Evolutionary conservation across 2,113 vertebrate species (phyloP).

Genomic region (Ammospiza nelsoni): DNA sequence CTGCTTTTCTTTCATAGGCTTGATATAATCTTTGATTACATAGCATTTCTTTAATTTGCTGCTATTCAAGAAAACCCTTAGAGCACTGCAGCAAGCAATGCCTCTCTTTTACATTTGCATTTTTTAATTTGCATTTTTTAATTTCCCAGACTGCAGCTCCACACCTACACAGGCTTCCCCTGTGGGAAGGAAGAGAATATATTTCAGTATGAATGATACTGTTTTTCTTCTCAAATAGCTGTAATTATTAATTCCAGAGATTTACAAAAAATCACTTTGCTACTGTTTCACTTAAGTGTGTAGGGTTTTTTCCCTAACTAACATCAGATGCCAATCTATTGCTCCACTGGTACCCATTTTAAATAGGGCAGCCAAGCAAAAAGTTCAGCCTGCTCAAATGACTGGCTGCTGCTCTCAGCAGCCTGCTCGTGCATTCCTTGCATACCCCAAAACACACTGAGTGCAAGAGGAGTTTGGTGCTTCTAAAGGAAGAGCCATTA

Average conservation of each 20-base stretch:
- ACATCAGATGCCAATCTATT: constrained; percentile 32
- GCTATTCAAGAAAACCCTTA: constrained; percentile 78
- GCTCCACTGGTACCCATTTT: constrained; percentile 26
- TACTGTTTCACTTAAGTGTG: constrained; percentile 36
- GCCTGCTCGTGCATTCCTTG: constrained; percentile 14
- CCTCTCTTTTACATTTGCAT: constrained; percentile 76
- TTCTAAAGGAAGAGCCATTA: constrained; percentile 24
- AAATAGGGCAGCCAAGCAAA: constrained; percentile 45
- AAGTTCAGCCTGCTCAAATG: neutral
- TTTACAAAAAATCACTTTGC: constrained; percentile 54
- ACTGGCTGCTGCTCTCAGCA: neutral
- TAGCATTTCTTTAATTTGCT: constrained; percentile 81
- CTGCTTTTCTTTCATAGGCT: constrained; percentile 74
- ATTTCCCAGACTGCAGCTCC: constrained; percentile 76
- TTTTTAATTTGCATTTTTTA: constrained; percentile 83
- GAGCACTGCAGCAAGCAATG: constrained; percentile 71
- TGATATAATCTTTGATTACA: constrained; percentile 82
- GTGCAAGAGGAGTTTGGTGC: neutral
- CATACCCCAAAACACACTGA: neutral
- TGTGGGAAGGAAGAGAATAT: constrained; percentile 69
- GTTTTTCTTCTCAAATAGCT: constrained; percentile 66
- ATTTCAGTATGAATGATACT: constrained; percentile 75
- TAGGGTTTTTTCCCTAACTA: neutral
- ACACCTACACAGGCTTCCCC: constrained; percentile 73
- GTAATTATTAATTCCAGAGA: constrained; percentile 67